These are phyloP conservation scores for Parazoanthus swiftii DNA, from an alignment of 92 coral and sea anemone species.

Conservation along the genomic window DNA sequence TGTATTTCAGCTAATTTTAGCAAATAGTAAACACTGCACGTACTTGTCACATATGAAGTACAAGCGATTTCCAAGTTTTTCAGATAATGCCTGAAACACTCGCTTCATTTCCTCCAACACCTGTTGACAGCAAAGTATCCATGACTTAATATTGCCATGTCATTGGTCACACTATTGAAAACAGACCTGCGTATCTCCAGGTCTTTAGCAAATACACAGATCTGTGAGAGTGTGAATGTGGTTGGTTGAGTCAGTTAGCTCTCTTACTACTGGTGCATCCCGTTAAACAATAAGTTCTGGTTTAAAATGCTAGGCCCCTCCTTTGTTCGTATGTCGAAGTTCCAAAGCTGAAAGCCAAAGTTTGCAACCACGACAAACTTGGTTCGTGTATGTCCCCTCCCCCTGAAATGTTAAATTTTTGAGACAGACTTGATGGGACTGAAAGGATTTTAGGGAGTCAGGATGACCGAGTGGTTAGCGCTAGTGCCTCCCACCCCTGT, in stretches of 20 bases:
- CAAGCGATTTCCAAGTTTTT: slow-evolving; percentile 66
- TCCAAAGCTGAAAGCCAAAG: no score
- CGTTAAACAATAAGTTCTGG: no score
- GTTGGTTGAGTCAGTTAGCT: neutral
- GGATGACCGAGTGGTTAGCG: no score
- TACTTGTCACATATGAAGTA: slow-evolving; percentile 79
- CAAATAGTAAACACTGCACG: slow-evolving; percentile 36
- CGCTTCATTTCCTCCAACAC: slow-evolving; percentile 74
- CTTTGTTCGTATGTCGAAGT: no score
- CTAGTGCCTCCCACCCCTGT: no score
- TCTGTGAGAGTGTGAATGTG: neutral
- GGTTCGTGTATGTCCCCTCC: no score
- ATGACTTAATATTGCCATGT: neutral
- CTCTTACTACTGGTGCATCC: neutral
- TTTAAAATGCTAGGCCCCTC: no score
- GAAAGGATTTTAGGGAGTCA: neutral
- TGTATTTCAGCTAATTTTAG: neutral
- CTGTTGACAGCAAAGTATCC: slow-evolving; percentile 30
- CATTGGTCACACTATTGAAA: neutral
- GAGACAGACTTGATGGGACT: neutral
- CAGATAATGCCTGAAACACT: slow-evolving; percentile 80
- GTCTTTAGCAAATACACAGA: neutral
- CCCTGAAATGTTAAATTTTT: neutral
- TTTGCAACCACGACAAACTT: no score
- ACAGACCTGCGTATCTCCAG: neutral